phyloP scores from a whole-genome alignment of 1,140 invertebrate species.

The Eumaeus atala region DNA sequence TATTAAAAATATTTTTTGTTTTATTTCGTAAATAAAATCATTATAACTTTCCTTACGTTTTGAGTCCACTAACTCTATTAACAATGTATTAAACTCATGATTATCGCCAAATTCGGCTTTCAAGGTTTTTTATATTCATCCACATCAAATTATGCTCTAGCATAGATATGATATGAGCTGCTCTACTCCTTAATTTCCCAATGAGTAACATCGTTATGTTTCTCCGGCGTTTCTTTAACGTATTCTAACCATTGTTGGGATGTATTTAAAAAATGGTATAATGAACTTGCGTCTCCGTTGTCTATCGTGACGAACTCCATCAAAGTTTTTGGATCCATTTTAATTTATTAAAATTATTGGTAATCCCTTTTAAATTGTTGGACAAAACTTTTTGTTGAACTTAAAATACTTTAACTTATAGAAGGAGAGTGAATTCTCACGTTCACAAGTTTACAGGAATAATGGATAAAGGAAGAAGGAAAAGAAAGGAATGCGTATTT shows the following conservation, averaged over 20 bases:
- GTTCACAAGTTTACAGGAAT: no score
- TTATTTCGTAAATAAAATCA: background rate
- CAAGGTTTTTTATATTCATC: background rate
- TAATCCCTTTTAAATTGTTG: background rate
- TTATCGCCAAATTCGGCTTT: background rate
- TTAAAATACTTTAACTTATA: background rate
- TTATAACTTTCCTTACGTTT: background rate
- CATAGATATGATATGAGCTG: constrained; percentile 3
- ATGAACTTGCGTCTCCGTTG: constrained; percentile 13
- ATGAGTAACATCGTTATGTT: constrained; percentile 20
- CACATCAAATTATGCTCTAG: background rate
- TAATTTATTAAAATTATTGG: background rate
- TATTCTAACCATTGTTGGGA: constrained; percentile 11
- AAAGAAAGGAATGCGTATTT: no score
- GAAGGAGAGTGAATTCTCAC: no score
- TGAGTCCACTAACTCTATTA: background rate
- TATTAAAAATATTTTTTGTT: background rate
- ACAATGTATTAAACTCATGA: background rate
- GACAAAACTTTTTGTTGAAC: background rate
- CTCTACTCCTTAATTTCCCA: constrained; percentile 16
- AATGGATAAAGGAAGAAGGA: no score
- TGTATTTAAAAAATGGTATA: constrained; percentile 16
- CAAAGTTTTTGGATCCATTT: constrained; percentile 12
- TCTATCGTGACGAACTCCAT: constrained; percentile 11
- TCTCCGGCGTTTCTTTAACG: constrained; percentile 10